phyloP scores from a whole-genome alignment of 2,888 invertebrate genomes.

The Zaprionus bogoriensis region DNA sequence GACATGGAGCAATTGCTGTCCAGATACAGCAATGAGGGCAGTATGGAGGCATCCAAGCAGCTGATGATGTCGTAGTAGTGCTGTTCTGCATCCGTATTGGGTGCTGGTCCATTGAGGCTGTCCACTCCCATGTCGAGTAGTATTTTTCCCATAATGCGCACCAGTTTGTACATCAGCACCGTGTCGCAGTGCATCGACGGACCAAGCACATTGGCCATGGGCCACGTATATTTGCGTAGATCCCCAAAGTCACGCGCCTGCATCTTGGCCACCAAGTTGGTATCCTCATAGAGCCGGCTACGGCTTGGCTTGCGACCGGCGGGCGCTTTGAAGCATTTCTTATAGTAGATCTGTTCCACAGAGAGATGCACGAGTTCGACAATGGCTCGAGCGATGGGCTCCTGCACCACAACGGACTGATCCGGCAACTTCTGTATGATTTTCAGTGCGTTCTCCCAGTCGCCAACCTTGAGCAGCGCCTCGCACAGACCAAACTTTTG shows the following conservation, averaged over 20 bases:
- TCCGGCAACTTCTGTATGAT: slow-evolving; percentile 93
- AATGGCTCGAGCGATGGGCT: slow-evolving; percentile 90
- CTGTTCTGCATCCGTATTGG: slow-evolving; percentile 83
- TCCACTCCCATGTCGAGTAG: slow-evolving; percentile 82
- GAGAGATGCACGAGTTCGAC: slow-evolving; percentile 91
- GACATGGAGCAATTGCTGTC: slow-evolving; percentile 98
- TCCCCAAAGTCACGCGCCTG: slow-evolving; percentile 88
- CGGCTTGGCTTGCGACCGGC: slow-evolving; percentile 84
- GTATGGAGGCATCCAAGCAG: slow-evolving; percentile 92
- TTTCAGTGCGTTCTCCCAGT: slow-evolving; percentile 93
- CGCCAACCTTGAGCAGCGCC: slow-evolving; percentile 93
- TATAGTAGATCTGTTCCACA: slow-evolving; percentile 93
- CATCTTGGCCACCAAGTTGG: slow-evolving; percentile 69
- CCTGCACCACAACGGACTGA: slow-evolving; percentile 89
- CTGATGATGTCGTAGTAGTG: slow-evolving; percentile 93
- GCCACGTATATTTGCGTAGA: slow-evolving; percentile 89
- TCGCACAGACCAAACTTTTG: slow-evolving; percentile 97
- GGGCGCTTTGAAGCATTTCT: slow-evolving; percentile 88
- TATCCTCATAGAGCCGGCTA: slow-evolving; percentile 83
- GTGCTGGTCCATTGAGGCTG: slow-evolving; percentile 77
- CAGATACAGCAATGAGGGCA: slow-evolving; percentile 95
- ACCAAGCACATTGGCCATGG: slow-evolving; percentile 93
- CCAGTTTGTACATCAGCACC: slow-evolving; percentile 93
- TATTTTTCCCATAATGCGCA: slow-evolving; percentile 84
- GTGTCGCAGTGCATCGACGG: slow-evolving; percentile 94